A percentile compares a stretch with the other conserved stretches of the same genome.
phyloP scores from a whole-genome alignment of 2,888 invertebrate genomes.

The Portevinia maculata region DNA sequence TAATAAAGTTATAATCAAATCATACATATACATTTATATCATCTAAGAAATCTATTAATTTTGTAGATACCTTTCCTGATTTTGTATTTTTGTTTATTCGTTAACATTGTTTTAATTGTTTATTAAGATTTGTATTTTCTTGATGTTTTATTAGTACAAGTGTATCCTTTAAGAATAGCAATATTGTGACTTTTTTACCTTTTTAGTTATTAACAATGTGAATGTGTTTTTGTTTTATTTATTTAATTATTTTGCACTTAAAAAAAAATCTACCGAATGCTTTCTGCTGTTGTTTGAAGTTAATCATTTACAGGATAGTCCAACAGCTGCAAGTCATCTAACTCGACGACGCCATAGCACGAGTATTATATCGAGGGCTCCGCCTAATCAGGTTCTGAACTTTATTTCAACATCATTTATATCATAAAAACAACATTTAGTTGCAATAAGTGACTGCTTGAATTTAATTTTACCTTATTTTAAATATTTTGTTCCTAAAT shows the following conservation, averaged over 20 bases:
- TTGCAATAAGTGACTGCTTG: constrained; percentile 40
- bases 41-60: constrained; percentile 20
- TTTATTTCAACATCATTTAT: constrained; percentile 64
- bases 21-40: constrained; percentile 36
- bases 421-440: constrained; percentile 8
- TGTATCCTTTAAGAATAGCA: too few species aligned
- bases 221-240: constrained; percentile 39
- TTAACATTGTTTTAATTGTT: too few species aligned
- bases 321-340: constrained; percentile 86
- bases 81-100: constrained; percentile 14
- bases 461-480: constrained; percentile 53
- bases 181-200: too few species aligned
- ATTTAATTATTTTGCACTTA: constrained; percentile 61
- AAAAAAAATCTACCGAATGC: constrained; percentile 67
- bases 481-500: constrained; percentile 7
- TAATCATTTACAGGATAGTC: constrained; percentile 84
- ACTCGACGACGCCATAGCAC: constrained; percentile 90
- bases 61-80: neutral
- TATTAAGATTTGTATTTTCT: too few species aligned
- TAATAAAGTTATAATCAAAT: constrained; percentile 40
- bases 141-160: too few species aligned
- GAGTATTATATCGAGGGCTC: constrained; percentile 83
- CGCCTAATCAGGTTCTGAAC: constrained; percentile 83
- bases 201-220: too few species aligned
- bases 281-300: constrained; percentile 77